Percentiles rank a stretch among this genome's conserved stretches.
Conservation (phyloP, 2,888 invertebrate genomes). For the Orthonevra nobilis region DNA sequence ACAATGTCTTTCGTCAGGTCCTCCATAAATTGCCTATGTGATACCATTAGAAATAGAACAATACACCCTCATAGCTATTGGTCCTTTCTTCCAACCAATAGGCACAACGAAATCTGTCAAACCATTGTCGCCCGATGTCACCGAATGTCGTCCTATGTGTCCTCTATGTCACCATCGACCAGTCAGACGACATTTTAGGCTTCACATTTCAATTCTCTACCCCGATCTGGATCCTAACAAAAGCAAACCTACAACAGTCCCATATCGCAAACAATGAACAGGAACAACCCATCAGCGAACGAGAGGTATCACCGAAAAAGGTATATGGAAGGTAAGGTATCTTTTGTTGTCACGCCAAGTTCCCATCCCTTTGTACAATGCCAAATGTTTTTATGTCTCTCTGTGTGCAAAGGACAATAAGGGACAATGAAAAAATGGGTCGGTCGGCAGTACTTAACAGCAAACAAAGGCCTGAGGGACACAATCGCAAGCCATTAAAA, state of each 20-base stretch:
- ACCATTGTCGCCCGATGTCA: conserved; percentile 38
- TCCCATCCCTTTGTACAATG: conserved; percentile 68
- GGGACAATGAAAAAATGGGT: conserved; percentile 64
- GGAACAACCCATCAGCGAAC: conserved; percentile 68
- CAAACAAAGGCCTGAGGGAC: conserved; percentile 61
- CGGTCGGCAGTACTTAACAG: conserved; percentile 64
- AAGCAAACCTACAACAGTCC: conserved; percentile 26
- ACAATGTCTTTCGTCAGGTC: too few relatives aligned
- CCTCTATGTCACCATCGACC: conserved; percentile 56
- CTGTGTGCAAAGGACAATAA: conserved; percentile 33
- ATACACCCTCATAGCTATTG: conserved; percentile 29
- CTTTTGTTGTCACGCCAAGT: conserved; percentile 68
- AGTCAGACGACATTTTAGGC: conserved; percentile 59
- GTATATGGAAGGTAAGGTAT: conserved; percentile 37
- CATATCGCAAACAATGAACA: conserved; percentile 60
- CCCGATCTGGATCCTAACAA: too few relatives aligned
- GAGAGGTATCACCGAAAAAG: conserved; percentile 47
- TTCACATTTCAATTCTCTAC: conserved; percentile 11
- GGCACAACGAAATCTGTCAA: conserved; percentile 43
- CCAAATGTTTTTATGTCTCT: conserved; percentile 43
- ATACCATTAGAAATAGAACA: too few relatives aligned
- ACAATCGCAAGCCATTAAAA: conserved; percentile 50
- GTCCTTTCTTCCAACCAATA: conserved; percentile 45
- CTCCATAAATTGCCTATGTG: too few relatives aligned
- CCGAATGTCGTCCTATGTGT: conserved; percentile 43